Base-by-base conservation (phyloP, 2,888 invertebrate species). In the Temnothorax unifasciatus region DNA sequence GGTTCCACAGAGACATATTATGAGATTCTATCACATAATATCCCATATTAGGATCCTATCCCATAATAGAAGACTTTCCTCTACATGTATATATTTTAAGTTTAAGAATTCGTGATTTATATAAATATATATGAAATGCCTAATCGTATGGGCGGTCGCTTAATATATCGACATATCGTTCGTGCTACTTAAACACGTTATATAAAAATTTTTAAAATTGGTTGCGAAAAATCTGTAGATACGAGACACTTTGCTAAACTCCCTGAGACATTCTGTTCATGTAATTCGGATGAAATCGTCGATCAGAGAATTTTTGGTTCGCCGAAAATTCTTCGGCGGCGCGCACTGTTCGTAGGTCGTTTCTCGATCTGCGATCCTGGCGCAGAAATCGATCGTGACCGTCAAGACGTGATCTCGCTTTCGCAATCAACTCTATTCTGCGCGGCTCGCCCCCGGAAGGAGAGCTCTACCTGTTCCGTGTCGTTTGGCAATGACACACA, bases 391-490 rank as follows among this genome's bases (percentile, higher is more conserved):
- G n/a, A 69, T 59, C 47, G 69, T 41, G 61, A 29, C 21, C 44
- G 68, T 41, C 79, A 68, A 76, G 25, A 66, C 21, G 74, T 86
- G 87, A 87, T 73, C 86, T 50, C 79, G 64, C 89, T 92, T 91
- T 92, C 89, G 91, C 92, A 92, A 91, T 92, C 92, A 92, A 93
- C 92, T 93, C 89, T 90, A 89, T 93, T 94, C 89, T 84, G 88
- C 83, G 69, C 34, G n/a, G 15, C 3, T 86, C 85, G 88, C 66
- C 69, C 73, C 81, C 84, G 84, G 86, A 54, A 85, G 81, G 69
- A 75, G 84, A 83, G 76, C 66, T 82, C 76, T 64, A 73, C 82
- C 82, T 82, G 64, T 81, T 87, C 75, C 66, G 15, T 21, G 47
- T 59, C 68, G 47, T 73, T 68, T n/a, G 41, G 59, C 8, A 84